These are phyloP conservation scores for Phrynocephalus versicolor DNA, from an alignment of 2,113 vertebrate genomes.

Conservation along the genomic window DNA sequence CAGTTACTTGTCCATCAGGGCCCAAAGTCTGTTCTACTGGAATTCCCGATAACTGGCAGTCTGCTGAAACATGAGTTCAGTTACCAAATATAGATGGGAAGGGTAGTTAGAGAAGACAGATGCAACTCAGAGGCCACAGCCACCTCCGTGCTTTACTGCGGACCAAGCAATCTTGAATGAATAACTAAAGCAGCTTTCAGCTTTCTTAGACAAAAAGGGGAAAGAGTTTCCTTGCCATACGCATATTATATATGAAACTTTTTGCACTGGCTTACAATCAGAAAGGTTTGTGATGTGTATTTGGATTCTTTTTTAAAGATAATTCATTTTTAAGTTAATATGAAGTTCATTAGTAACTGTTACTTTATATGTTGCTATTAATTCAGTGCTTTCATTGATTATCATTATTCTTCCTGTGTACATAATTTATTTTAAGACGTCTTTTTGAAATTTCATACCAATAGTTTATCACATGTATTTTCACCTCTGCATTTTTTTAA, in stretches of 20 bases:
- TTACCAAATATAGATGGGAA: slow-evolving; percentile 93
- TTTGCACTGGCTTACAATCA: slow-evolving; percentile 50
- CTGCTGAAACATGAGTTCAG: slow-evolving; percentile 92
- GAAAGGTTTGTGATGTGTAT: slow-evolving; percentile 67
- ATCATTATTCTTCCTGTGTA: background rate
- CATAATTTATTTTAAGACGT: slow-evolving; percentile 16
- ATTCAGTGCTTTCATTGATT: background rate
- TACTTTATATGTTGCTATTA: slow-evolving; percentile 27
- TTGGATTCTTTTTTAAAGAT: slow-evolving; percentile 45
- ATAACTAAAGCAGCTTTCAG: slow-evolving; percentile 53
- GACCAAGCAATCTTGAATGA: slow-evolving; percentile 69
- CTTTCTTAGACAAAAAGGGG: slow-evolving; percentile 40
- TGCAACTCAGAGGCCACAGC: slow-evolving; percentile 81
- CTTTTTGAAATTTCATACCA: slow-evolving; percentile 12
- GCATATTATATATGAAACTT: slow-evolving; percentile 43
- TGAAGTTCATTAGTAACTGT: background rate
- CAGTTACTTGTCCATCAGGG: slow-evolving; percentile 64
- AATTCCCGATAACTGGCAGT: slow-evolving; percentile 78
- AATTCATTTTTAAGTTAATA: slow-evolving; percentile 36
- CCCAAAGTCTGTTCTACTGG: slow-evolving; percentile 58
- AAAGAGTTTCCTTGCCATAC: slow-evolving; percentile 31
- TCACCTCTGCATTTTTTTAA: slow-evolving; percentile 18
- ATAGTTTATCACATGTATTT: slow-evolving; percentile 8
- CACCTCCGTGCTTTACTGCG: slow-evolving; percentile 72
- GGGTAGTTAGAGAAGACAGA: slow-evolving; percentile 83